A percentile compares a stretch with the other conserved stretches of the same genome.
These are phyloP conservation scores for Peromyscus eremicus DNA, from an alignment of 2,797 vertebrate genomes.

Conservation along the genomic window DNA sequence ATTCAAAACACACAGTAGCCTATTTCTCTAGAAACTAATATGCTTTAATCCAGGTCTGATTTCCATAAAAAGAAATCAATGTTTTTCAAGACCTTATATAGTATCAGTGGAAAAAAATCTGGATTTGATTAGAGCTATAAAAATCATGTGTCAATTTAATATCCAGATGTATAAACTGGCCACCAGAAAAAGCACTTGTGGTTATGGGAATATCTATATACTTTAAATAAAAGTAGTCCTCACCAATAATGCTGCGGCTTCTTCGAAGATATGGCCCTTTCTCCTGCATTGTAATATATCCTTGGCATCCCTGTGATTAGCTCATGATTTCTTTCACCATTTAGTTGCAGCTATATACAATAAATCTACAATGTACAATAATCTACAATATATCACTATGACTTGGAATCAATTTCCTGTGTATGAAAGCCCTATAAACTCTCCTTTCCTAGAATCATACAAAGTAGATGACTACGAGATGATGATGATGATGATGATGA, in stretches of 20 bases:
- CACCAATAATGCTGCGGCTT: slow-evolving; percentile 29
- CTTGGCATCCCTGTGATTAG: not conserved
- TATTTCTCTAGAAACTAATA: slow-evolving; percentile 59
- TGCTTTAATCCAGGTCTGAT: slow-evolving; percentile 44
- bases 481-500: not conserved
- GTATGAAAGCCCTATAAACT: not conserved
- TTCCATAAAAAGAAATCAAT: slow-evolving; percentile 31
- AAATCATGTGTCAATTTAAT: slow-evolving; percentile 71
- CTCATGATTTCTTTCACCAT: slow-evolving; percentile 37
- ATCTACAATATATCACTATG: not conserved
- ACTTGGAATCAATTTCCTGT: slow-evolving; percentile 14
- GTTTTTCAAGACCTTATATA: slow-evolving; percentile 57
- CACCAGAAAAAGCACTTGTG: slow-evolving; percentile 58
- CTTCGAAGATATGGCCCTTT: slow-evolving; percentile 43
- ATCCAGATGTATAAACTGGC: slow-evolving; percentile 61
- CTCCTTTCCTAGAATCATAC: slow-evolving; percentile 48
- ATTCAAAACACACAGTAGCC: slow-evolving; percentile 25
- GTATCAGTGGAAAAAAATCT: slow-evolving; percentile 53
- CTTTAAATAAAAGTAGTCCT: slow-evolving; percentile 55
- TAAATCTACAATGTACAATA: slow-evolving; percentile 1
- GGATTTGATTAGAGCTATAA: slow-evolving; percentile 69
- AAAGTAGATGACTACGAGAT: not conserved
- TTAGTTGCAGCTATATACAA: not conserved
- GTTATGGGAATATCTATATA: slow-evolving; percentile 61
- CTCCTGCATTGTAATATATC: not conserved